phyloP scores from a whole-genome alignment of 2,888 invertebrate genomes.

The Microchrysa polita region DNA sequence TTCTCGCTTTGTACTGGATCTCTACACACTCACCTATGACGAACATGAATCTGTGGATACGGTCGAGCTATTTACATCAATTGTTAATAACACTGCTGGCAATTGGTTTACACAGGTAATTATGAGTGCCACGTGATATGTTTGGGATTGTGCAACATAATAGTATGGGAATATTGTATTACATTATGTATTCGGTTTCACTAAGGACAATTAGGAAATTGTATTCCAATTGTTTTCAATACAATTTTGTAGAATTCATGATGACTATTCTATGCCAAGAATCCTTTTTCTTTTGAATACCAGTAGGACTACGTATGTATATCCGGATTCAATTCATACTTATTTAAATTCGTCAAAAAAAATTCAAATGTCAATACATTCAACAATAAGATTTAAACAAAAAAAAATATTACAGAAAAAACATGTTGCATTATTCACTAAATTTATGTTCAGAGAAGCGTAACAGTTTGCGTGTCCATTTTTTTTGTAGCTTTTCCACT shows the following conservation, averaged over 20 bases:
- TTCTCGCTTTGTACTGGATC: slow-evolving; percentile 81
- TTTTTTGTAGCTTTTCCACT: neutral
- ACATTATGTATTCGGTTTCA: no score
- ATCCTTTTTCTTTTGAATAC: no score
- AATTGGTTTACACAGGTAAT: slow-evolving; percentile 58
- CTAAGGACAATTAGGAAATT: no score
- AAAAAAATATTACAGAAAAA: neutral
- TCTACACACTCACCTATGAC: slow-evolving; percentile 87
- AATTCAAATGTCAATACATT: neutral
- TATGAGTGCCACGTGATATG: neutral
- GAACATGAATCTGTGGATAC: slow-evolving; percentile 81
- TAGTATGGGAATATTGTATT: no score
- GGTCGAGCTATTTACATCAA: slow-evolving; percentile 67
- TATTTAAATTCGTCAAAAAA: neutral
- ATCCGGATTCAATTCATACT: neutral
- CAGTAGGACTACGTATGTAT: no score
- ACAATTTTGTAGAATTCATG: no score
- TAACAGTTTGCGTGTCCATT: slow-evolving; percentile 31
- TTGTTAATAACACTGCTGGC: slow-evolving; percentile 57
- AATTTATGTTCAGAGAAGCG: slow-evolving; percentile 20
- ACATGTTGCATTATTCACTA: neutral
- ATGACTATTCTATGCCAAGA: no score
- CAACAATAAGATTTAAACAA: neutral
- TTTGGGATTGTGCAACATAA: no score
- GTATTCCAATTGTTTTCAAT: no score